These are phyloP conservation scores for Hydractinia symbiolongicarpus DNA, from an alignment of 30 jellyfish, hydroid and myxozoan genomes.

Conservation along the genomic window DNA sequence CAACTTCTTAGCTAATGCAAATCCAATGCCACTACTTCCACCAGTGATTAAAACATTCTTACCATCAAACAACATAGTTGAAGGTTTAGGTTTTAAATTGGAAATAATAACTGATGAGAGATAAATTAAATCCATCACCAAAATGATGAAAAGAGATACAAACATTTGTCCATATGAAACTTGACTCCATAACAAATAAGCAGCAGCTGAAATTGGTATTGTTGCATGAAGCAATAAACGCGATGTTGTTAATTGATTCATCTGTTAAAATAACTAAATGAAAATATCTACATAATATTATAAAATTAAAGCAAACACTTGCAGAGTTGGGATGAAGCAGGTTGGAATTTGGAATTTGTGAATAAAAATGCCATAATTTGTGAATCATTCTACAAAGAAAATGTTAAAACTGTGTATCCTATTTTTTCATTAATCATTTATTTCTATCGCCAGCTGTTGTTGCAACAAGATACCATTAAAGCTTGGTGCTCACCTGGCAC, in stretches of 20 bases:
- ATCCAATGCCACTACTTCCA: conserved; percentile 94
- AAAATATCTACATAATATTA: too few relatives aligned
- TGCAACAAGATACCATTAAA: too few relatives aligned
- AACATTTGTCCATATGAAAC: background rate
- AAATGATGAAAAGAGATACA: background rate
- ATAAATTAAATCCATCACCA: background rate
- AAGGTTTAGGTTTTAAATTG: conserved; percentile 18
- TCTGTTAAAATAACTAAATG: background rate
- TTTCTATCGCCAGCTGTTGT: too few relatives aligned
- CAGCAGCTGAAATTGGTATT: background rate
- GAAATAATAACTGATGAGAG: conserved; percentile 21
- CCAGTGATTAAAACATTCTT: conserved; percentile 54
- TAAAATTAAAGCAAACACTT: too few relatives aligned
- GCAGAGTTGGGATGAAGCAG: too few relatives aligned
- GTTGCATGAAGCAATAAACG: conserved; percentile 7
- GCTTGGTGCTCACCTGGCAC: too few relatives aligned
- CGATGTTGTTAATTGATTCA: conserved; percentile 6
- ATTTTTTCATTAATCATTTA: too few relatives aligned
- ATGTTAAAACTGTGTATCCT: too few relatives aligned
- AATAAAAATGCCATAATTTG: too few relatives aligned
- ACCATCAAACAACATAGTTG: background rate
- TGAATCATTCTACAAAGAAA: too few relatives aligned
- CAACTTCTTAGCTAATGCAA: conserved; percentile 53
- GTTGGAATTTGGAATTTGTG: too few relatives aligned
- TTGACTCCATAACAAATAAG: conserved; percentile 10